phyloP scores from a whole-genome alignment of 2,113 vertebrate genomes.

The Cynopterus brachyotis region DNA sequence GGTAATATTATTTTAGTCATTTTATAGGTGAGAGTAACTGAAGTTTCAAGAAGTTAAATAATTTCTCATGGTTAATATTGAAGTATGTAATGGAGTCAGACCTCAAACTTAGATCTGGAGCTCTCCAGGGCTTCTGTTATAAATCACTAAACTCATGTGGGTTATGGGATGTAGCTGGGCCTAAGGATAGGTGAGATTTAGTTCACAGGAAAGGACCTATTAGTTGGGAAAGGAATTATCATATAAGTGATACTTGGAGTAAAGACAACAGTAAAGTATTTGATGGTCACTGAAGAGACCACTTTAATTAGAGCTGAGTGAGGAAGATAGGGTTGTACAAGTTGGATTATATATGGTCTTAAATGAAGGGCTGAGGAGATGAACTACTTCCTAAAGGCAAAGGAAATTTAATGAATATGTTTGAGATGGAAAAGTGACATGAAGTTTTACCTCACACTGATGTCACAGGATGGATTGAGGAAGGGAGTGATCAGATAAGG shows the following conservation, averaged over 20 bases:
- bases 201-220: not conserved
- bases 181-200: not conserved
- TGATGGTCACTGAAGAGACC: not conserved
- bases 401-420: not conserved
- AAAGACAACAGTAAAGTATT: not conserved
- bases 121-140: not conserved
- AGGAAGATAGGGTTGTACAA: not conserved
- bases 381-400: not conserved
- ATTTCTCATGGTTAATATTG: not conserved
- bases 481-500: not conserved
- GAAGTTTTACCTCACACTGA: not conserved
- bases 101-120: not conserved
- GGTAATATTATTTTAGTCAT: not conserved
- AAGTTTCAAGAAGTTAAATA: not conserved
- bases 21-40: not conserved
- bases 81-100: not conserved
- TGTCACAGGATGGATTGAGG: not conserved
- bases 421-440: not conserved
- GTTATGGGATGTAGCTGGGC: not conserved
- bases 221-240: not conserved
- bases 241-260: not conserved
- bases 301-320: not conserved
- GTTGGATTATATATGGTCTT: no score
- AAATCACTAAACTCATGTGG: not conserved
- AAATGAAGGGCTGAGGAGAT: not conserved